Conservation (phyloP, 2,888 invertebrate genomes). For the Drosophila tanythrix region DNA sequence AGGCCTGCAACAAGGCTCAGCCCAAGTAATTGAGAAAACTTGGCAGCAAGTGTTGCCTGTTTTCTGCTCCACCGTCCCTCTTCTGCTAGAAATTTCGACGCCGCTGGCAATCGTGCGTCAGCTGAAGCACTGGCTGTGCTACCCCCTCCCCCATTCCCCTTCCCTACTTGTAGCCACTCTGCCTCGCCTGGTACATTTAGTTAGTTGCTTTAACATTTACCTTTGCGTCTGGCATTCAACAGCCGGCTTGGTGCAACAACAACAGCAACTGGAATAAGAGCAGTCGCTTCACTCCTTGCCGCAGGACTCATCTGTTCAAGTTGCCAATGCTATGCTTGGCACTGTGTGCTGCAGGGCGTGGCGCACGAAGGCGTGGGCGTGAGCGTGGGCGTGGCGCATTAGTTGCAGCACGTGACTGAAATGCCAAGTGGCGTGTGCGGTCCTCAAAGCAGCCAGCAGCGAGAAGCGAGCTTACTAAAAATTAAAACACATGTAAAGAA, state of each 20-base stretch:
- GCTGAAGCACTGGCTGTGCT: constrained; percentile 23
- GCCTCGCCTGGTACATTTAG: constrained; percentile 49
- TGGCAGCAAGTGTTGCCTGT: constrained; percentile 60
- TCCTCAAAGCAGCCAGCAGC: constrained; percentile 26
- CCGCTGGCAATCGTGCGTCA: constrained; percentile 41
- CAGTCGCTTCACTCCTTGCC: constrained; percentile 33
- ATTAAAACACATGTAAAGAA: constrained; percentile 78
- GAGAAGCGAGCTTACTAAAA: constrained; percentile 67
- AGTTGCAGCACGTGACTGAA: constrained; percentile 77
- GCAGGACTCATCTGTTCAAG: constrained; percentile 59
- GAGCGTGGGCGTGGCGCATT: constrained; percentile 57
- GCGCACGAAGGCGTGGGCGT: constrained; percentile 10
- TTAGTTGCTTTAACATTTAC: constrained; percentile 73
- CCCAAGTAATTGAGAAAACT: constrained; percentile 76
- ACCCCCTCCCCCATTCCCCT: not conserved
- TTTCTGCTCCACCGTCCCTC: not conserved
- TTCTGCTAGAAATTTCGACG: constrained; percentile 4
- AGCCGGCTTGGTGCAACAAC: constrained; percentile 32
- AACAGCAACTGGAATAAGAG: constrained; percentile 10
- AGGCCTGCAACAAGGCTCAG: constrained; percentile 30
- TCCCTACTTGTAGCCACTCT: constrained; percentile 18
- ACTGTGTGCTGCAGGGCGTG: constrained; percentile 20
- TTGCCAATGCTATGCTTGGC: constrained; percentile 49
- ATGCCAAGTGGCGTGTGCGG: constrained; percentile 54
- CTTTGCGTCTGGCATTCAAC: constrained; percentile 54